Base-by-base conservation (phyloP, 1,140 invertebrate species). In the Bombyx mori region DNA sequence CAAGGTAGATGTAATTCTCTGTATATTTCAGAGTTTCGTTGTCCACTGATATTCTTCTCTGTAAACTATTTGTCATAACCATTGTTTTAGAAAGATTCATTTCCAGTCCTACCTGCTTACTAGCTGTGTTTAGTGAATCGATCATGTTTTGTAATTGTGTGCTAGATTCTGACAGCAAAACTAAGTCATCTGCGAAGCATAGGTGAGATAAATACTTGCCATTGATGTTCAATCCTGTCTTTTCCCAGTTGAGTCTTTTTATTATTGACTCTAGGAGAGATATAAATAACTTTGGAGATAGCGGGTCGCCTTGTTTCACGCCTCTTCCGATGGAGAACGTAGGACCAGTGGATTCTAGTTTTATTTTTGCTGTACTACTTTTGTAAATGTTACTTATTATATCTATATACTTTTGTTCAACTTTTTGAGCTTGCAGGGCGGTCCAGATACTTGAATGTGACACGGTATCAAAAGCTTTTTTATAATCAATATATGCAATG, bases 231-330 rank as follows among this genome's bases (percentile, higher is more conserved):
- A 58, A 57, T 42, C 57, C 51, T 56, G 58, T 62, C 44, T 52
- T 47, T 1, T 35, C 26, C 49, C 57, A 58, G n/a, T 56, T 18
- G 50, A 63, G 43, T 12, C 57, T 9, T 59, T 65, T 55, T 45
- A 57, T 60, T 50, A 48, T 59, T 8, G 42, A 3, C 12, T 64
- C 47, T 44, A 68, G 7, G 5, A 64, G 58, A 6, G 60, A 35
- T 55, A 65, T 63, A 42, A 68, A 68, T 9, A 65, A 44, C 45
- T 51, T 61, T 44, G 62, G 60, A 45, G 62, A 68, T n/a, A 65
- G 42, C 1, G 62, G 66, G 22, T 68, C 60, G 26, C 61, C 58
- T 53, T 68, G 66, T 58, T 57, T 68, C 10, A 68, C 58, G 8
- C 63, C 66, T 63, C 62, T 61, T 22, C 43, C 18, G 44, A 65